These are phyloP conservation scores for Cataglyphis livida DNA, from an alignment of 2,888 invertebrate species.

Conservation along the genomic window DNA sequence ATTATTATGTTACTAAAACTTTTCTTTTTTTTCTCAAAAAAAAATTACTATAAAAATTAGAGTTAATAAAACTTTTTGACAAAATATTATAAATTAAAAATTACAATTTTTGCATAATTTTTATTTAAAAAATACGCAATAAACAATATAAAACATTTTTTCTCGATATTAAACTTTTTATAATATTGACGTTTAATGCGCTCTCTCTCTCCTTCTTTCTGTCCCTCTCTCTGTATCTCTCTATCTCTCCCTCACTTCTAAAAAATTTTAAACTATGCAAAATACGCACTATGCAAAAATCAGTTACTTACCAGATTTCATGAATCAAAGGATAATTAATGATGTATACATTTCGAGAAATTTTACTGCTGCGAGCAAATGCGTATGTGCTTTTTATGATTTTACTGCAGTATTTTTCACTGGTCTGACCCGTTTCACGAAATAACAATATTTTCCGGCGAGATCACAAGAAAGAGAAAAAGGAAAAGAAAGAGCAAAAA, in stretches of 20 bases:
- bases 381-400: constrained; percentile 5
- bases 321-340: not conserved
- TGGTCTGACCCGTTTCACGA: not conserved
- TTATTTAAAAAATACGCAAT: too few relatives aligned
- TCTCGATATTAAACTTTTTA: not conserved
- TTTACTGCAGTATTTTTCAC: constrained; percentile 31
- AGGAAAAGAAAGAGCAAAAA: not conserved
- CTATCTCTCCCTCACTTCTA: not conserved
- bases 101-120: too few relatives aligned
- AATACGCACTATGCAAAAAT: not conserved
- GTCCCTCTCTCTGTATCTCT: not conserved
- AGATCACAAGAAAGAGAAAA: not conserved
- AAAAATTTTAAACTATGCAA: not conserved
- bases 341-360: constrained; percentile 17
- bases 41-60: too few relatives aligned
- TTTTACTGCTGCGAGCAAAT: constrained; percentile 22
- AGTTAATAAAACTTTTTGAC: too few relatives aligned
- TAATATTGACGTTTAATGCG: not conserved
- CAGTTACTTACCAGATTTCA: not conserved
- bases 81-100: too few relatives aligned
- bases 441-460: constrained; percentile 51
- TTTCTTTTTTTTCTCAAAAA: too few relatives aligned
- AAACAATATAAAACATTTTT: too few relatives aligned
- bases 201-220: not conserved
- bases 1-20: too few relatives aligned